Evolutionary conservation across 2,888 invertebrate genomes (phyloP).

Genomic region (Rotaria socialis): DNA sequence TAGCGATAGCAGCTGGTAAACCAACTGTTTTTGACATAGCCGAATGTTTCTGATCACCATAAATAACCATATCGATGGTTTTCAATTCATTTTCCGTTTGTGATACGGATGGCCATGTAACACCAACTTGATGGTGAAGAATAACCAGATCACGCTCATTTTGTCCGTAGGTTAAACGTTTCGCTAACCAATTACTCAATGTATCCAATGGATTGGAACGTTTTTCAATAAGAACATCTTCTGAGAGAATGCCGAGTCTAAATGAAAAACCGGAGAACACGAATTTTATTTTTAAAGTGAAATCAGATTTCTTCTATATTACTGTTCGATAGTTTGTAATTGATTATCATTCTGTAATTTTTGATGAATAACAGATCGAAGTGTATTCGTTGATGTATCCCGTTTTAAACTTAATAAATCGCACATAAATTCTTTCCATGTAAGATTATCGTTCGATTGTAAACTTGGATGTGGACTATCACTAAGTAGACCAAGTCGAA

Average conservation of each 20-base stretch:
- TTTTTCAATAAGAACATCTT: conserved; percentile 77
- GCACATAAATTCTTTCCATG: conserved; percentile 85
- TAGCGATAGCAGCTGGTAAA: conserved; percentile 86
- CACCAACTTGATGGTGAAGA: conserved; percentile 83
- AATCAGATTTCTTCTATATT: not conserved
- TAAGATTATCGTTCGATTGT: conserved; percentile 89
- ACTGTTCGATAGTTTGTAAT: conserved; percentile 70
- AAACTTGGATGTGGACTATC: conserved; percentile 78
- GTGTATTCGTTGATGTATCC: conserved; percentile 85
- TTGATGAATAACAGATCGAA: conserved; percentile 75
- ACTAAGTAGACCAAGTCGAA: conserved; percentile 80
- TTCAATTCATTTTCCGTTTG: conserved; percentile 71
- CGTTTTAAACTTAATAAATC: conserved; percentile 72
- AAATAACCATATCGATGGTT: conserved; percentile 70
- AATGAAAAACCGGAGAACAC: conserved; percentile 39
- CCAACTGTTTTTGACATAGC: conserved; percentile 94
- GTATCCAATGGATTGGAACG: conserved; percentile 81
- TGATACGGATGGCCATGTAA: conserved; percentile 77
- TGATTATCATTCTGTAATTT: conserved; percentile 64
- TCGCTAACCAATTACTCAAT: conserved; percentile 76
- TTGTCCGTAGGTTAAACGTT: conserved; percentile 47
- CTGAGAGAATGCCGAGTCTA: conserved; percentile 72
- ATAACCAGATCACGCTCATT: conserved; percentile 85
- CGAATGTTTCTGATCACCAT: conserved; percentile 74
- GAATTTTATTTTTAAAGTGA: not conserved